These are phyloP conservation scores for Carapus acus DNA, from an alignment of 2,797 vertebrate genomes.

Conservation along the genomic window DNA sequence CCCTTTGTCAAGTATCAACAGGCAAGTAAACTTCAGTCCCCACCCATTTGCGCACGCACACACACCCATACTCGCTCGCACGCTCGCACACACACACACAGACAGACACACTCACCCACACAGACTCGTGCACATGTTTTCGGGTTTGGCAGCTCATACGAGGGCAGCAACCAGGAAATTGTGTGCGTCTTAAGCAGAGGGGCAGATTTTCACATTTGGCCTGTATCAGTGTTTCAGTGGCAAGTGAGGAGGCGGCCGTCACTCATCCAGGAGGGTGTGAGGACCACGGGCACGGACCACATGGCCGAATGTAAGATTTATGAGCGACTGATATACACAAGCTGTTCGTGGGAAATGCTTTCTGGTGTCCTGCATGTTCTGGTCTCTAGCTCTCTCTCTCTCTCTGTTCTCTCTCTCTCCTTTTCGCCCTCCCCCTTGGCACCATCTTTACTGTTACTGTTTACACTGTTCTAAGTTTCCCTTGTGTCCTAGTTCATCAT, in stretches of 20 bases:
- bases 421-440: too few relatives aligned
- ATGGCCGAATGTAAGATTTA: conserved; percentile 28
- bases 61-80: background rate
- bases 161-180: conserved; percentile 6
- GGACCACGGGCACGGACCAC: conserved; percentile 23
- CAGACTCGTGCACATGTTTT: conserved; percentile 31
- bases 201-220: conserved; percentile 11
- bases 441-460: background rate
- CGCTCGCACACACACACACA: conserved; percentile 9
- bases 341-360: conserved; percentile 10
- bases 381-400: conserved; percentile 5
- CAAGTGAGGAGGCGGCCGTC: background rate
- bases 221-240: conserved; percentile 15
- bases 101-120: background rate
- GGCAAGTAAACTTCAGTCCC: conserved; percentile 58
- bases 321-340: conserved; percentile 48
- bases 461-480: background rate
- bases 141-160: conserved; percentile 19
- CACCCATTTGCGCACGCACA: conserved; percentile 45
- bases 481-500: background rate
- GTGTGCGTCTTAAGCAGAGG: conserved; percentile 15
- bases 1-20: conserved; percentile 72
- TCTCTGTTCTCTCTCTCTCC: conserved; percentile 2
- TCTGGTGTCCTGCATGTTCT: conserved; percentile 3
- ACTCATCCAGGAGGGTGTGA: conserved; percentile 14